phyloP scores from a whole-genome alignment of 64 coral and sea anemone species.

The Catalaphyllia jardinei region DNA sequence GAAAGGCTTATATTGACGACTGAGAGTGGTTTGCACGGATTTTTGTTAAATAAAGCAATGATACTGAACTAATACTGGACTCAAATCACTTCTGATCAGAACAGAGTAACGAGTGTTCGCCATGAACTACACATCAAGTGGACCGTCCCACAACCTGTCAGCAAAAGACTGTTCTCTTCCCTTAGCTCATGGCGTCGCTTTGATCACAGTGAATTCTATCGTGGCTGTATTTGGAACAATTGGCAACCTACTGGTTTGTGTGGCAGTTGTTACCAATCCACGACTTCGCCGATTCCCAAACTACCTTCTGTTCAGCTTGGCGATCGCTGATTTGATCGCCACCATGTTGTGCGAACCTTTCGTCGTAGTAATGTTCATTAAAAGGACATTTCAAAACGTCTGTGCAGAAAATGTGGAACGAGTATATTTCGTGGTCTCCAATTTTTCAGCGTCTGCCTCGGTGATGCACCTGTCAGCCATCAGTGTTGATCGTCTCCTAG shows the following conservation, averaged over 20 bases:
- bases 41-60: no score
- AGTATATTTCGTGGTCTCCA: background rate
- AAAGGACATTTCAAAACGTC: background rate
- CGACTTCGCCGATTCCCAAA: background rate
- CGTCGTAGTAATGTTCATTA: background rate
- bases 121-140: background rate
- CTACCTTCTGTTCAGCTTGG: constrained; percentile 17
- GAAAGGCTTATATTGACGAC: no score
- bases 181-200: background rate
- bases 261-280: background rate
- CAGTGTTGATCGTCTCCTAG: constrained; percentile 9
- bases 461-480: background rate
- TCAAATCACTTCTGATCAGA: no score
- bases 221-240: background rate
- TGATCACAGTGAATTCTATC: background rate
- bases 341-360: constrained; percentile 3
- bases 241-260: constrained; percentile 11
- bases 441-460: background rate
- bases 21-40: no score
- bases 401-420: background rate
- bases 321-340: constrained; percentile 6
- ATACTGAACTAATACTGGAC: no score
- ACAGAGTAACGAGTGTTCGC: no score
- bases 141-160: background rate
- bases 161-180: background rate